Conservation (phyloP, 2,888 invertebrate species). For the Dyspetes luteomarginatus region DNA sequence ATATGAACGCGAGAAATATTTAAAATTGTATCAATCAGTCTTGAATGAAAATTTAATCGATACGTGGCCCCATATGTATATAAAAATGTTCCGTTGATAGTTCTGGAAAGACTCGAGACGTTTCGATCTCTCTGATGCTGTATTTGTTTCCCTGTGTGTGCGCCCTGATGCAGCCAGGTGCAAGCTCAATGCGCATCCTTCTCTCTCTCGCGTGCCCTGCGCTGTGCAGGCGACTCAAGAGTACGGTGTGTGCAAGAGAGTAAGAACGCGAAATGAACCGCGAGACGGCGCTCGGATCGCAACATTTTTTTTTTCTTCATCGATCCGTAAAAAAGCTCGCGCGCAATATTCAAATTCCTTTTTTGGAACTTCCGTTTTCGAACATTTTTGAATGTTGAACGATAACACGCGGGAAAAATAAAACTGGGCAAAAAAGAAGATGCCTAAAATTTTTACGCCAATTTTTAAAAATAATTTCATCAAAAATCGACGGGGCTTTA, state of each 20-base stretch:
- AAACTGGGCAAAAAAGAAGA: too few species aligned
- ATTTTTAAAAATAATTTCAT: too few species aligned
- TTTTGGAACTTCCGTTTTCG: too few species aligned
- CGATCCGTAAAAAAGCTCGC: slow-evolving; percentile 53
- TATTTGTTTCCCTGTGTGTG: slow-evolving; percentile 17
- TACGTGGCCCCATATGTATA: neutral
- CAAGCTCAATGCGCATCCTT: slow-evolving; percentile 24
- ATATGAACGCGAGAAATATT: neutral
- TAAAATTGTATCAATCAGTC: neutral
- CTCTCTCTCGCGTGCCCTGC: slow-evolving; percentile 1
- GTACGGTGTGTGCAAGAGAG: too few species aligned
- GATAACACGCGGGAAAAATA: too few species aligned
- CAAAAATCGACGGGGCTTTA: too few species aligned
- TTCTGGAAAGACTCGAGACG: slow-evolving; percentile 1
- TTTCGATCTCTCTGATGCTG: slow-evolving; percentile 24
- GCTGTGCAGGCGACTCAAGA: neutral
- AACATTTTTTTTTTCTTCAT: slow-evolving; percentile 49
- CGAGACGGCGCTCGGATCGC: slow-evolving; percentile 29
- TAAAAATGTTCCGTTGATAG: neutral
- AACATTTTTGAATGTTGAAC: too few species aligned
- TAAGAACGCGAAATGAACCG: slow-evolving; percentile 16
- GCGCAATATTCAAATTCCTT: neutral
- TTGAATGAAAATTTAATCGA: neutral
- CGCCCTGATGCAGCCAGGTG: slow-evolving; percentile 48
- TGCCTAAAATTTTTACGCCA: too few species aligned